Evolutionary conservation across 35 echinoderm and acorn worm genomes (phyloP).

Genomic region (Acanthaster planci): DNA sequence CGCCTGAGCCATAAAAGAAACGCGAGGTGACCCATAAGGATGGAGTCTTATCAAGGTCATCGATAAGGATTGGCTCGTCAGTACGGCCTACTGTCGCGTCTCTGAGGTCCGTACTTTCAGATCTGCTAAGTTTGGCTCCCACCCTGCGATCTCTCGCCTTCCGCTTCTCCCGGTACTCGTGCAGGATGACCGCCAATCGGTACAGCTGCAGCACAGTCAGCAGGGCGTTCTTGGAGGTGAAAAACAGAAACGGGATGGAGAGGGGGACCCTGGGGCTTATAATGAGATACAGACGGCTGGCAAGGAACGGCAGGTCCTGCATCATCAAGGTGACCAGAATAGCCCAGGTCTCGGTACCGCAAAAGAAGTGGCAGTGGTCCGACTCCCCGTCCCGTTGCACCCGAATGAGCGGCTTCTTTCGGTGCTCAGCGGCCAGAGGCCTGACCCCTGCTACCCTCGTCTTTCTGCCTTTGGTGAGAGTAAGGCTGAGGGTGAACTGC

Average conservation of each 20-base stretch:
- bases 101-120: neutral
- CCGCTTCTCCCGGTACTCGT: constrained; percentile 39
- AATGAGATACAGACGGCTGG: constrained; percentile 76
- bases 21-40: neutral
- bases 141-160: constrained; percentile 17
- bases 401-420: neutral
- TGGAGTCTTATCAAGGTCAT: neutral
- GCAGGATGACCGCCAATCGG: constrained; percentile 56
- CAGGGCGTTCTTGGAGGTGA: constrained; percentile 82
- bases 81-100: neutral
- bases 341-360: constrained; percentile 85
- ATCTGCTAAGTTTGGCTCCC: neutral
- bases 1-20: neutral
- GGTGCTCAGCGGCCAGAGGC: neutral
- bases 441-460: constrained; percentile 59
- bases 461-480: constrained; percentile 69
- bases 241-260: constrained; percentile 82
- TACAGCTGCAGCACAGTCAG: constrained; percentile 79
- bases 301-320: constrained; percentile 80
- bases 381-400: neutral
- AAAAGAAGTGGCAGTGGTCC: constrained; percentile 43
- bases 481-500: constrained; percentile 79
- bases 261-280: constrained; percentile 4
- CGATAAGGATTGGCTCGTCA: neutral
- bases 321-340: constrained; percentile 67